These are phyloP conservation scores for Diarsia rubi DNA, from an alignment of 2,888 invertebrate genomes.

Conservation along the genomic window DNA sequence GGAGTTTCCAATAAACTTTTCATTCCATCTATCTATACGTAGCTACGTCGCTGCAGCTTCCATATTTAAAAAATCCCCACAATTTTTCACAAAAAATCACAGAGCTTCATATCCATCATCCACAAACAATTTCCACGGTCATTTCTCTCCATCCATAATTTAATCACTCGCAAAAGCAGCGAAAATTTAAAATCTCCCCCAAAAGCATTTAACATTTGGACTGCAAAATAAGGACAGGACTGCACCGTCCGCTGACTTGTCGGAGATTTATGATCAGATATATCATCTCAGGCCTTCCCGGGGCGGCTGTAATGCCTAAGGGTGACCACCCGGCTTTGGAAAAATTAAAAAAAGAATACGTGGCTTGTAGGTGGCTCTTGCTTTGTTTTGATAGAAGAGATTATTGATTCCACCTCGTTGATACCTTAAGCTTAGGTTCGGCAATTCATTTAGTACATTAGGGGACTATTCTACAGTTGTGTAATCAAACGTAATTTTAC, in stretches of 20 bases:
- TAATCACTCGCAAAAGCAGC: conserved; percentile 50
- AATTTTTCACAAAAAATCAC: conserved; percentile 52
- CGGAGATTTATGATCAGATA: conserved; percentile 86
- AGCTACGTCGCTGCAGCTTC: neutral
- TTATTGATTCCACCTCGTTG: neutral
- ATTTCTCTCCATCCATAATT: conserved; percentile 58
- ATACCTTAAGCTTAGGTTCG: neutral
- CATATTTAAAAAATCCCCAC: conserved; percentile 26
- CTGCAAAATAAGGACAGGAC: conserved; percentile 62
- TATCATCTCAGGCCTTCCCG: conserved; percentile 80
- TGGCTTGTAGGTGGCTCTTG: conserved; percentile 30
- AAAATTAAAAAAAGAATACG: conserved; percentile 61
- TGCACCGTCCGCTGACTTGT: conserved; percentile 71
- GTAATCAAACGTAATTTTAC: conserved; percentile 32
- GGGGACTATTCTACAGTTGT: conserved; percentile 4
- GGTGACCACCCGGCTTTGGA: conserved; percentile 36
- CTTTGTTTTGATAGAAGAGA: conserved; percentile 24
- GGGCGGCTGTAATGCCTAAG: conserved; percentile 49
- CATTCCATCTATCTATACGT: neutral
- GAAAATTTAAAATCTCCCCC: conserved; percentile 60
- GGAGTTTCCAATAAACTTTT: neutral
- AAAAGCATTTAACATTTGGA: conserved; percentile 62
- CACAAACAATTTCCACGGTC: conserved; percentile 52
- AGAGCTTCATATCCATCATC: conserved; percentile 49
- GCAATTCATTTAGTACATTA: conserved; percentile 31